phyloP scores from a whole-genome alignment of 2,797 vertebrate species.

The Notolepis coatsorum region DNA sequence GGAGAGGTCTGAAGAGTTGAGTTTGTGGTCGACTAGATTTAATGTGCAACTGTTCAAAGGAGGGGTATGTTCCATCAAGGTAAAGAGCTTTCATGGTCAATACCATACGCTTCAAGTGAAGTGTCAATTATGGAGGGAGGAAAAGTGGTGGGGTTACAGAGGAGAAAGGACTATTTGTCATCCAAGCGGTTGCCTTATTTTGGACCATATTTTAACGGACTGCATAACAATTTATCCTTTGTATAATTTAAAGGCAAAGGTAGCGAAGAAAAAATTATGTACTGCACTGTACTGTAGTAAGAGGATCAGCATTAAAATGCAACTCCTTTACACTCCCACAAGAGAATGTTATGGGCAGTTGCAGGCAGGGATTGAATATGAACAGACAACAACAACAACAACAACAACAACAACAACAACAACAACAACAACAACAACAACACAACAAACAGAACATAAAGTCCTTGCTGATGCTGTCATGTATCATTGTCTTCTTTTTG shows the following conservation, averaged over 20 bases:
- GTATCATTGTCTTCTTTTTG: neutral
- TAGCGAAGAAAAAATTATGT: too few species aligned
- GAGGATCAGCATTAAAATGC: slow-evolving; percentile 15
- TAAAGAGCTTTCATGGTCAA: too few species aligned
- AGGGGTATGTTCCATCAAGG: too few species aligned
- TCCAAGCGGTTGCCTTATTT: neutral
- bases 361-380: neutral
- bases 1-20: too few species aligned
- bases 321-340: neutral
- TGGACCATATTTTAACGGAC: too few species aligned
- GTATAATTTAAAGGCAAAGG: too few species aligned
- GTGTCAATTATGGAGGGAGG: neutral
- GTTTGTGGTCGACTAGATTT: too few species aligned
- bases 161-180: neutral
- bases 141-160: neutral
- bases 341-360: slow-evolving; percentile 13
- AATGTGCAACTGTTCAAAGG: too few species aligned
- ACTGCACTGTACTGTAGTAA: neutral
- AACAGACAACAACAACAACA: neutral
- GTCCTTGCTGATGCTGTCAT: slow-evolving; percentile 25
- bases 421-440: neutral
- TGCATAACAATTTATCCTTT: neutral
- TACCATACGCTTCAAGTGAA: too few species aligned
- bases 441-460: too few species aligned
- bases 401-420: neutral